Evolutionary conservation across 2,113 vertebrate genomes (phyloP).

Genomic region (Rostratula benghalensis): DNA sequence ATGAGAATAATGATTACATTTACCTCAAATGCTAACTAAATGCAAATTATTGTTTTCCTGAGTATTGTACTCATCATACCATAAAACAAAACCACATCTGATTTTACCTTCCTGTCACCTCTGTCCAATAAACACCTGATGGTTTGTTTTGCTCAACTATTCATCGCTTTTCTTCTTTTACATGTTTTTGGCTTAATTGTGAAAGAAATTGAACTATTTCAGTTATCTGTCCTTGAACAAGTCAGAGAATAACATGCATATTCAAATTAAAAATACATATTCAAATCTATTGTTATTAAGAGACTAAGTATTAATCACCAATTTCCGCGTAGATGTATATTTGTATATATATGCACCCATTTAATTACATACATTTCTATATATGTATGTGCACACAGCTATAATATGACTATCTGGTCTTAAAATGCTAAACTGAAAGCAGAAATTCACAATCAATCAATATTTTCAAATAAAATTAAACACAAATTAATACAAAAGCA

Average conservation of each 20-base stretch:
- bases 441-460: not conserved
- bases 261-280: not conserved
- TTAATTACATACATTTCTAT: not conserved
- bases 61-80: not conserved
- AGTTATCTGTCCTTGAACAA: not conserved
- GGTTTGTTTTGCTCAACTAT: not conserved
- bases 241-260: not conserved
- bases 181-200: not conserved
- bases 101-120: not conserved
- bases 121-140: not conserved
- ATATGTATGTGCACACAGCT: fast-evolving
- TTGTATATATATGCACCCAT: not conserved
- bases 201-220: not conserved
- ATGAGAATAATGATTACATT: not conserved
- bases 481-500: not conserved
- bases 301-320: not conserved
- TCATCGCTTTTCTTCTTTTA: not conserved
- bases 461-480: not conserved
- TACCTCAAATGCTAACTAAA: not conserved
- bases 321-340: not conserved
- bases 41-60: not conserved
- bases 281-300: not conserved
- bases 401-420: not conserved
- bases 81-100: not conserved
- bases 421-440: not conserved